Evolutionary conservation across 2,113 vertebrate genomes (phyloP), one percentile per base, ranked within the genome.

Genomic region (Istiophorus platypterus): DNA sequence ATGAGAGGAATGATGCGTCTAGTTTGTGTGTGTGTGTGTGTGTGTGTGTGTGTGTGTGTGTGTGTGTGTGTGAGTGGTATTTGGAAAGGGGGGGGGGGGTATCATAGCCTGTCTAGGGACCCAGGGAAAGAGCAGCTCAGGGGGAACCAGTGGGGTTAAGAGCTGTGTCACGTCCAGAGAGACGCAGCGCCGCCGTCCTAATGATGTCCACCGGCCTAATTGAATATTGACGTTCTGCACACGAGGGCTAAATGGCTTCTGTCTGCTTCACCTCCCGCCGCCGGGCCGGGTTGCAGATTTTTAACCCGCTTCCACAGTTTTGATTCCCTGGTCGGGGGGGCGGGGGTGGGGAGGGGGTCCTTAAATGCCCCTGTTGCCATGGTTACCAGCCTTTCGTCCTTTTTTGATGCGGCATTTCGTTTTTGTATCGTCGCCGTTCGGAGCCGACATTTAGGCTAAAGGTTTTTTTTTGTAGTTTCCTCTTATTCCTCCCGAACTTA

Each of bases 141-240:
- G 75, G 66, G 20, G 45, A n/a, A n/a, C n/a, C 42, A 13, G 26
- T 24, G 73, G 61, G 85, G 86, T 90, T 91, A 92, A 92, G 81
- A 91, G 88, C 42, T 66, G 76, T 76, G 88, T 91, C 85, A 82
- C 41, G 63, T 85, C 88, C 78, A 45, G 68, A 78, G 92, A 90
- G 85, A 88, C 72, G 65, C 76, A 6, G 76, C 59, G 49, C 72
- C 49, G 58, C 51, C 54, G 65, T 80, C 59, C 89, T 93, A 91
- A 92, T 91, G 88, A 92, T 91, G 88, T 92, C 92, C 85, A 89
- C 66, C 72, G 78, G 86, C 85, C 91, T 93, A 91, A 95, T 95
- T 94, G 93, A 95, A 94, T 93, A 94, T 94, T 92, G 94, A 93
- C 93, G 89, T 92, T 85, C 66, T 92, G 88, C 79, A 83, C 72